A percentile compares a stretch with the other conserved stretches of the same genome.
Conservation (phyloP, 1,140 invertebrate species). For the Solenopsis invicta region DNA sequence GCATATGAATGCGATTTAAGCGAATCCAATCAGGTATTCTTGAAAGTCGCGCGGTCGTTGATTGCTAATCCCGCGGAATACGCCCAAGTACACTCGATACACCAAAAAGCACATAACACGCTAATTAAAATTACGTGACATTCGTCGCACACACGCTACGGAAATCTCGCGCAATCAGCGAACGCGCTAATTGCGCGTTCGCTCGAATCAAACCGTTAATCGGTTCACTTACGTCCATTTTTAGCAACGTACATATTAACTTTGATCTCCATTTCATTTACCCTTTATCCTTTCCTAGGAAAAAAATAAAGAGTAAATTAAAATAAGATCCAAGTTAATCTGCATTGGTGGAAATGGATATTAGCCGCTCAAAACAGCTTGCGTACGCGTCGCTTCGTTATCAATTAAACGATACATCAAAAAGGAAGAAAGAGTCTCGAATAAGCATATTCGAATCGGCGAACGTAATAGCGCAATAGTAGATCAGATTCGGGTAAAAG, state of each 20-base stretch:
- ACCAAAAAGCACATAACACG: neutral
- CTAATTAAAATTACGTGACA: conserved; percentile 34
- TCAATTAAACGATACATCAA: neutral
- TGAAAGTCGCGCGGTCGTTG: neutral
- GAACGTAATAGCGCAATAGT: neutral
- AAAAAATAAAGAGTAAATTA: no score
- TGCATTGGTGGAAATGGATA: no score
- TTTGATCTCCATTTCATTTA: no score
- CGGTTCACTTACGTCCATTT: neutral
- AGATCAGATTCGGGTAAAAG: conserved; percentile 13
- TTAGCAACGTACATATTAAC: no score
- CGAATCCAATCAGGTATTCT: neutral
- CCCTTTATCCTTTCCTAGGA: no score
- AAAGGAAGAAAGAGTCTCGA: neutral
- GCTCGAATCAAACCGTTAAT: neutral
- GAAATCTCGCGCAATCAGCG: conserved; percentile 33
- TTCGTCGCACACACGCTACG: conserved; percentile 6
- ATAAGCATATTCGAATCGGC: conserved; percentile 20
- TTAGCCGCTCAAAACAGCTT: neutral
- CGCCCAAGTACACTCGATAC: neutral
- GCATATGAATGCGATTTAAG: neutral
- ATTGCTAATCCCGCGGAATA: neutral
- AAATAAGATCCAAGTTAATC: no score
- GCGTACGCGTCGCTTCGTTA: neutral
- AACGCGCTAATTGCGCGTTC: conserved; percentile 18